Evolutionary conservation across 2,888 invertebrate genomes (phyloP).

Genomic region (Molanna angustata): DNA sequence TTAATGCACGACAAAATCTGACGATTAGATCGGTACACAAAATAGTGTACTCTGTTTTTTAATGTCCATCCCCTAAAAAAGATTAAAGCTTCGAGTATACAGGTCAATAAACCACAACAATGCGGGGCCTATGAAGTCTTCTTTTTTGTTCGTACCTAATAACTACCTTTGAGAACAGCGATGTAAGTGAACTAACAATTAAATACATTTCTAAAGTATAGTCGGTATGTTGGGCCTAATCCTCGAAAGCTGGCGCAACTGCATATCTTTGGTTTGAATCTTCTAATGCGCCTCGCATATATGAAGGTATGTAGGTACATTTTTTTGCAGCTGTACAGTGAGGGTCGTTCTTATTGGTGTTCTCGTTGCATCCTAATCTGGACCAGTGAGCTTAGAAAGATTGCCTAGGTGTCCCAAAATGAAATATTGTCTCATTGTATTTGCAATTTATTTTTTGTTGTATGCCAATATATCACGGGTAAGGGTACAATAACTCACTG

Average conservation of each 20-base stretch:
- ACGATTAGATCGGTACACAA: too few relatives aligned
- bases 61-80: too few relatives aligned
- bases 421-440: slow-evolving; percentile 31
- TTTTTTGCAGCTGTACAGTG: background rate
- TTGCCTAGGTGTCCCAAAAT: slow-evolving; percentile 29
- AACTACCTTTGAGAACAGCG: too few relatives aligned
- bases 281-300: slow-evolving; percentile 6
- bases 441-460: slow-evolving; percentile 32
- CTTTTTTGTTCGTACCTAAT: too few relatives aligned
- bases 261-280: slow-evolving; percentile 13
- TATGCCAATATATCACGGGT: slow-evolving; percentile 30
- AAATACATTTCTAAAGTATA: too few relatives aligned
- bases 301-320: background rate
- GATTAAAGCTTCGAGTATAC: too few relatives aligned
- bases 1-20: too few relatives aligned
- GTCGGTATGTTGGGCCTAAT: too few relatives aligned
- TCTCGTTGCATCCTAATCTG: slow-evolving; percentile 11
- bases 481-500: slow-evolving; percentile 31
- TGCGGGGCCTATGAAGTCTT: too few relatives aligned
- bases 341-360: background rate
- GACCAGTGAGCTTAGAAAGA: slow-evolving; percentile 21
- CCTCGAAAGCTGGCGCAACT: background rate
- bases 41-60: too few relatives aligned
- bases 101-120: too few relatives aligned
- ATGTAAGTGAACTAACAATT: too few relatives aligned